Percentiles rank a stretch among this genome's conserved stretches.
Conservation (phyloP, 2,888 invertebrate genomes). For the Bedellia somnulentella region DNA sequence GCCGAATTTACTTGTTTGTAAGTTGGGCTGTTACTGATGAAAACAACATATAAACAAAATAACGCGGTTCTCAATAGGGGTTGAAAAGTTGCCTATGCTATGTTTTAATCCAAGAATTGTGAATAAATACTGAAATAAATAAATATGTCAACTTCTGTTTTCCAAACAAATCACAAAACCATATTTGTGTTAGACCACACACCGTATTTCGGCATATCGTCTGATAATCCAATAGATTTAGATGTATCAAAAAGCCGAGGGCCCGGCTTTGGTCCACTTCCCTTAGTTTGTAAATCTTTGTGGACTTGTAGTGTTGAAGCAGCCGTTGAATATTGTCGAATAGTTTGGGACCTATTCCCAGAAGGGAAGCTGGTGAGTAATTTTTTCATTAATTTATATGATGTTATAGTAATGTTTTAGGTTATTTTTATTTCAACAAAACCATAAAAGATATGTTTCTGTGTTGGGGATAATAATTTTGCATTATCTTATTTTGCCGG, state of each 20-base stretch:
- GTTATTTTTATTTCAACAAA: no score
- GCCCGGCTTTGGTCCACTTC: slow-evolving; percentile 72
- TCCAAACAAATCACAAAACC: slow-evolving; percentile 88
- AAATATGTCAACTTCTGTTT: slow-evolving; percentile 16
- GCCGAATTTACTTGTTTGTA: no score
- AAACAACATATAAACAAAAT: no score
- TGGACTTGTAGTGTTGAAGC: slow-evolving; percentile 98
- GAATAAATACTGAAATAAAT: no score
- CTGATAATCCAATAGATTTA: slow-evolving; percentile 81
- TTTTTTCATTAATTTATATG: neutral
- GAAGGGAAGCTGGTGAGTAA: slow-evolving; percentile 77
- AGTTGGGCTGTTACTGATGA: no score
- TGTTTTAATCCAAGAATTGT: no score
- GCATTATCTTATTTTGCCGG: no score
- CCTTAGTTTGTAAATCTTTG: slow-evolving; percentile 86
- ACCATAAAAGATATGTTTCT: no score
- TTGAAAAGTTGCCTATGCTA: no score
- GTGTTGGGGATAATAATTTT: no score
- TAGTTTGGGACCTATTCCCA: slow-evolving; percentile 97
- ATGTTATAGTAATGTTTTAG: neutral
- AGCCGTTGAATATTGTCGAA: slow-evolving; percentile 92
- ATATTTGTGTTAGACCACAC: slow-evolving; percentile 95
- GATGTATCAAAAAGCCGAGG: slow-evolving; percentile 73
- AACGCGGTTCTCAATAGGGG: no score
- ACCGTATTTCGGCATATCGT: slow-evolving; percentile 85